These are phyloP conservation scores for Tokudaia muenninki DNA, from an alignment of 2,797 vertebrate species.

Conservation along the genomic window DNA sequence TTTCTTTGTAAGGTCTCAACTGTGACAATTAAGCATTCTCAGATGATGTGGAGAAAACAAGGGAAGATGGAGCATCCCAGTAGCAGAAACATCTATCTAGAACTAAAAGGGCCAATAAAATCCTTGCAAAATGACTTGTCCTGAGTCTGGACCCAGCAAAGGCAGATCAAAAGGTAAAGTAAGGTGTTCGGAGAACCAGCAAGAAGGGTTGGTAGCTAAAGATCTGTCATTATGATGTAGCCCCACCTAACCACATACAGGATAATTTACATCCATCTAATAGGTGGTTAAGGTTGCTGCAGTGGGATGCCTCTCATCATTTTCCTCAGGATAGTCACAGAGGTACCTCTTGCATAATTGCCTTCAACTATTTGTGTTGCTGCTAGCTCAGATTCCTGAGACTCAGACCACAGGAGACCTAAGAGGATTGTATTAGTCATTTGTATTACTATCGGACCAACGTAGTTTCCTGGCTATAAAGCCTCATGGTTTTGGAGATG, in stretches of 20 bases:
- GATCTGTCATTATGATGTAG: background rate
- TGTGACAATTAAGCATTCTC: constrained; percentile 2
- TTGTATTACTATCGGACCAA: constrained; percentile 84
- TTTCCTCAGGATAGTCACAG: background rate
- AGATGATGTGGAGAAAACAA: background rate
- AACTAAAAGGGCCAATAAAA: background rate
- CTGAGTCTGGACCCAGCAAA: background rate
- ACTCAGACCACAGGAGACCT: constrained; percentile 64
- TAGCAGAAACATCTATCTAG: background rate
- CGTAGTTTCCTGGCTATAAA: constrained; percentile 86
- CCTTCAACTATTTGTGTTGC: constrained; percentile 53
- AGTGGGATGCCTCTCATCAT: background rate
- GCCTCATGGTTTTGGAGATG: constrained; percentile 85
- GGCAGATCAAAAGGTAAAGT: background rate
- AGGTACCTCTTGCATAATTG: constrained; percentile 49
- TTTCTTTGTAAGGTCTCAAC: background rate
- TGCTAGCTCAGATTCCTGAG: constrained; percentile 55
- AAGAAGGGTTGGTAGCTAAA: background rate
- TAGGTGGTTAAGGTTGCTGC: background rate
- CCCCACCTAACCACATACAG: background rate
- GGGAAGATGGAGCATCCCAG: background rate
- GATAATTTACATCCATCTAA: background rate
- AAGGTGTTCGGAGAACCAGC: background rate
- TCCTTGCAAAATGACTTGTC: background rate
- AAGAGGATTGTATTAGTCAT: constrained; percentile 85